A percentile compares a stretch with the other conserved stretches of the same genome.
phyloP scores from a whole-genome alignment of 2,113 vertebrate genomes.

The Myotis yumanensis region DNA sequence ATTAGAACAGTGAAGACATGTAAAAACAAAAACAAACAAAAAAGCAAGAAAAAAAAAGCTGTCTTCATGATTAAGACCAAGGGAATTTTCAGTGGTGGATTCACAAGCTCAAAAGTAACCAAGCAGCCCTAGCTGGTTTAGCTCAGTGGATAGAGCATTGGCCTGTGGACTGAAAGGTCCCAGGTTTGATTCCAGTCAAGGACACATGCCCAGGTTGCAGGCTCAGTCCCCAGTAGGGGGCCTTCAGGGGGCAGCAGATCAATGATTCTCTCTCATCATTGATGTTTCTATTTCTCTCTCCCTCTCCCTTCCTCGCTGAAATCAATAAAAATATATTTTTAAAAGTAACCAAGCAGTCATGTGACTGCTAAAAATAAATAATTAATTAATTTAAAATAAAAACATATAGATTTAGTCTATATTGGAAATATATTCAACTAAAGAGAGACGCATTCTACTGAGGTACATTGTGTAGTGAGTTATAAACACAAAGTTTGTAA shows the following conservation, averaged over 20 bases:
- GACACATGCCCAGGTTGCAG: no score
- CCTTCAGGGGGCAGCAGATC: no score
- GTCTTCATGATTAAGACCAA: conserved; percentile 1
- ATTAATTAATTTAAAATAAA: neutral
- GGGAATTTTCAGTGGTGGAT: neutral
- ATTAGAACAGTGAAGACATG: neutral
- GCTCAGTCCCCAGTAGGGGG: no score
- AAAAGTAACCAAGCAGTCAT: neutral
- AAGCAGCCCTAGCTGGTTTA: neutral
- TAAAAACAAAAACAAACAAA: neutral
- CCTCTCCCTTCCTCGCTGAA: no score
- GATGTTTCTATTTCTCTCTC: no score
- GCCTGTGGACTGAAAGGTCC: no score
- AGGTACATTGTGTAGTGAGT: neutral
- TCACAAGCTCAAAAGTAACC: neutral
- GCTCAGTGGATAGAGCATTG: no score
- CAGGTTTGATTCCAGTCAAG: no score
- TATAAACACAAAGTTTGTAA: conserved; percentile 8
- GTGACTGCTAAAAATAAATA: neutral
- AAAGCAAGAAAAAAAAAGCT: neutral
- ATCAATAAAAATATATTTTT: no score
- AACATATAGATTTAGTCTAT: neutral
- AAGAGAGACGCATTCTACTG: neutral
- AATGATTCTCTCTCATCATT: no score
- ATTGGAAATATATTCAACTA: neutral